Percentiles rank a stretch among this genome's conserved stretches.
These are phyloP conservation scores for Trachemys scripta DNA, from an alignment of 2,113 vertebrate genomes.

Conservation along the genomic window DNA sequence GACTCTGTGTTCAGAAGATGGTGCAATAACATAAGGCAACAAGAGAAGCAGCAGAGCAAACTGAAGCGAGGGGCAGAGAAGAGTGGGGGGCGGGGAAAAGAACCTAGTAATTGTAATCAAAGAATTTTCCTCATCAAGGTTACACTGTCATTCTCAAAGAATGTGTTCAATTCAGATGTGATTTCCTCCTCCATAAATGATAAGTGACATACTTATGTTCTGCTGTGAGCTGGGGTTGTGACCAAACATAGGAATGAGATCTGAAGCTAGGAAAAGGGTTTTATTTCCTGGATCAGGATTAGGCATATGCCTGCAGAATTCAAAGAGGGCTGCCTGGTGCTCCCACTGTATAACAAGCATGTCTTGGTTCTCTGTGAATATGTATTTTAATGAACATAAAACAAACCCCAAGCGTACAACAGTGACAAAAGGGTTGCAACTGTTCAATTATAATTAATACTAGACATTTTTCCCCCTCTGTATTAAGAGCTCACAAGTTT, in stretches of 20 bases:
- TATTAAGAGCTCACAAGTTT: background rate
- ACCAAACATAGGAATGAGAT: background rate
- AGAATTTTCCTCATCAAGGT: background rate
- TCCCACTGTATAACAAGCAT: background rate
- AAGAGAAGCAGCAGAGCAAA: background rate
- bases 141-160: background rate
- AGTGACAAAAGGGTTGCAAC: constrained; percentile 9
- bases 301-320: background rate
- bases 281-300: background rate
- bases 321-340: accelerated
- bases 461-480: background rate
- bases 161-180: background rate
- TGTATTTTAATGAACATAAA: background rate
- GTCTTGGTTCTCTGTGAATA: background rate
- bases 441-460: background rate
- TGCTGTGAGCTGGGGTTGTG: background rate
- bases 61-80: background rate
- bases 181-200: background rate
- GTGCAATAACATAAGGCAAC: background rate
- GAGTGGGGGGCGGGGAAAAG: background rate
- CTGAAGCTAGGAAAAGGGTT: background rate
- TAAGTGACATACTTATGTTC: background rate
- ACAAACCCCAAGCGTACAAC: background rate
- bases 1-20: background rate
- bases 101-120: background rate